Conservation (phyloP, 2,797 vertebrate genomes). For the Coregonus suidteri region DNA sequence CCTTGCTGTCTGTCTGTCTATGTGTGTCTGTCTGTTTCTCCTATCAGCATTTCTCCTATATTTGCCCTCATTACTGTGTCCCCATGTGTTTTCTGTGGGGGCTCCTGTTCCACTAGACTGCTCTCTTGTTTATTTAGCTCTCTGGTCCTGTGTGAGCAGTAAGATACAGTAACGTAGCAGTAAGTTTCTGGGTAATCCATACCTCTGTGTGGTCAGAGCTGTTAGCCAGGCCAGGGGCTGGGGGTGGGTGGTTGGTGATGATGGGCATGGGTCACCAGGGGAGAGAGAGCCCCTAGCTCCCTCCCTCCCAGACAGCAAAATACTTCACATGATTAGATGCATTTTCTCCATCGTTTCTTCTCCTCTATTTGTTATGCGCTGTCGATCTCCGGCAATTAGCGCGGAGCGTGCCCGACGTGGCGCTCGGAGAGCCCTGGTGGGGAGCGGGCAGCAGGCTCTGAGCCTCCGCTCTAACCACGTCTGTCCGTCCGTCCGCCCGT, state of each 20-base stretch:
- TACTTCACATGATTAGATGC: conserved; percentile 56
- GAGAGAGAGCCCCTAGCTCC: conserved; percentile 12
- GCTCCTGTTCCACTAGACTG: background rate
- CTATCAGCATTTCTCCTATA: background rate
- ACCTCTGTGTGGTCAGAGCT: background rate
- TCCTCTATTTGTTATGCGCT: conserved; percentile 64
- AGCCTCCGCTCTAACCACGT: background rate
- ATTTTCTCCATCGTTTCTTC: conserved; percentile 66
- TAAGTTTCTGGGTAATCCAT: background rate
- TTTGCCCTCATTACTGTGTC: background rate
- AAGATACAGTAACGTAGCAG: background rate
- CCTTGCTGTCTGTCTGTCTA: background rate
- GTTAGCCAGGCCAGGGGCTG: background rate
- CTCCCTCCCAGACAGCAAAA: conserved; percentile 53
- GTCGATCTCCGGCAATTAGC: conserved; percentile 71
- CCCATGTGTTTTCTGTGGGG: background rate
- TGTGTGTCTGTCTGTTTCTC: background rate
- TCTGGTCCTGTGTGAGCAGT: background rate
- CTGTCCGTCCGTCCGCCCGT: conserved; percentile 43
- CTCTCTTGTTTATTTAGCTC: background rate
- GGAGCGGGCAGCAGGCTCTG: conserved; percentile 44
- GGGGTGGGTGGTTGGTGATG: background rate
- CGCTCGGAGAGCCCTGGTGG: conserved; percentile 57
- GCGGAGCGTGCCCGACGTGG: conserved; percentile 39
- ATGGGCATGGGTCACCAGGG: background rate